A percentile compares a stretch with the other conserved stretches of the same genome.
phyloP scores from a whole-genome alignment of 2,113 vertebrate genomes.

The Gavialis gangeticus region DNA sequence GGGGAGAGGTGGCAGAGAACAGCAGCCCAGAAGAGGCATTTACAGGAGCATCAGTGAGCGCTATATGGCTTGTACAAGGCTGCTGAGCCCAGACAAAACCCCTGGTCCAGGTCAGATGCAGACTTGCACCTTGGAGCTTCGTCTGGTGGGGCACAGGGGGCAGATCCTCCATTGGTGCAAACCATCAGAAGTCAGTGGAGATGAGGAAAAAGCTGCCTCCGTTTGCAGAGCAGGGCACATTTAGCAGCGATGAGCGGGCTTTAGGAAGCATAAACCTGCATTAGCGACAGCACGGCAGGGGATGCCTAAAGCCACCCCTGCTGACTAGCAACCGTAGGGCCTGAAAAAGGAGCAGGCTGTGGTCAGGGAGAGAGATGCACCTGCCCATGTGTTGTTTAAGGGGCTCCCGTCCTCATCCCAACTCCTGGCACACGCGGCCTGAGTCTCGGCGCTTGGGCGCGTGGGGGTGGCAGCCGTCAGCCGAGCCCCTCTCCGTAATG shows the following conservation, averaged over 20 bases:
- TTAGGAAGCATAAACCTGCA: not conserved
- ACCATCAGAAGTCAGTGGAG: not conserved
- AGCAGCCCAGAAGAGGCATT: not conserved
- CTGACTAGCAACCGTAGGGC: rapidly evolving
- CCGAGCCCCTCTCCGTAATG: rapidly evolving
- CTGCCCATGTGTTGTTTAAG: not conserved
- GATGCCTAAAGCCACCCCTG: not conserved
- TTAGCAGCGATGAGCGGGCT: not conserved
- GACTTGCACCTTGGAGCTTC: not conserved
- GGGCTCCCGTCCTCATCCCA: too few relatives aligned
- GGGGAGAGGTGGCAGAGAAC: not conserved
- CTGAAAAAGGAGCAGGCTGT: not conserved
- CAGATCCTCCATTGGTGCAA: not conserved
- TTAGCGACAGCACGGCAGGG: not conserved
- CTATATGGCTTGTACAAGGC: not conserved
- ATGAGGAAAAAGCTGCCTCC: not conserved
- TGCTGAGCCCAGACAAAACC: not conserved
- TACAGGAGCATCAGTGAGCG: not conserved
- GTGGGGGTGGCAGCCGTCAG: not conserved
- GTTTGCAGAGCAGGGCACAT: not conserved
- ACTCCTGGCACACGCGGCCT: too few relatives aligned
- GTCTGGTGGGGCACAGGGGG: not conserved
- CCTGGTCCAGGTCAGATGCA: not conserved
- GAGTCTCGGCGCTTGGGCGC: rapidly evolving
- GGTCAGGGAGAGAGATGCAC: rapidly evolving